Evolutionary conservation across 2,113 vertebrate genomes (phyloP).

Genomic region (Diglossa brunneiventris): DNA sequence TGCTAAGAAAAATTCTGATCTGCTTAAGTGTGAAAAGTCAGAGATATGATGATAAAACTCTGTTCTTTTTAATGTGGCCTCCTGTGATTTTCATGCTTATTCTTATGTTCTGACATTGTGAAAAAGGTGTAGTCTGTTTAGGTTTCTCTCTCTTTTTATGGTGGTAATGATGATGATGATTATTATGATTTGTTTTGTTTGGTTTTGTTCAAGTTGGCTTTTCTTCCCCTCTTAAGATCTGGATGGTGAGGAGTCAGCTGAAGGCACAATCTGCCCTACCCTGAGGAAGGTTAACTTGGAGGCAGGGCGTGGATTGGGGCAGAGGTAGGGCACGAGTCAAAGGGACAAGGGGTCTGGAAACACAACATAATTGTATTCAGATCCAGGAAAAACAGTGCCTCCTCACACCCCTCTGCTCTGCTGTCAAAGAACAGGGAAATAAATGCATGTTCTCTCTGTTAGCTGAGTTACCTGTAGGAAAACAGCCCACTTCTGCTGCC

Average conservation of each 20-base stretch:
- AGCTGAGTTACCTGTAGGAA: not conserved
- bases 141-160: not conserved
- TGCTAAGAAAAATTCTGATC: not conserved
- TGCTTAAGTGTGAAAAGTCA: not conserved
- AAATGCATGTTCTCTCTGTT: not conserved
- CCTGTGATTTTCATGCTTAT: not conserved
- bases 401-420: not conserved
- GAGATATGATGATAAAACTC: not conserved
- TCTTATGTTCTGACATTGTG: not conserved
- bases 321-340: not conserved
- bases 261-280: not conserved
- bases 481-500: not conserved
- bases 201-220: not conserved
- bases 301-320: not conserved
- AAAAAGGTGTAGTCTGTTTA: not conserved
- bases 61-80: not conserved
- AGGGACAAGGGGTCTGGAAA: not conserved
- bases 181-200: not conserved
- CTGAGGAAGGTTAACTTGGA: not conserved
- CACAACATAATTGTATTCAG: not conserved
- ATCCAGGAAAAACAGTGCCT: not conserved
- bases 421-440: not conserved
- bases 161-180: not conserved
- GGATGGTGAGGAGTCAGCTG: fast-evolving
- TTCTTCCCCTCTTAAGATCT: not conserved